Conservation (phyloP, 1,140 invertebrate species). For the Brachionus sp. region DNA sequence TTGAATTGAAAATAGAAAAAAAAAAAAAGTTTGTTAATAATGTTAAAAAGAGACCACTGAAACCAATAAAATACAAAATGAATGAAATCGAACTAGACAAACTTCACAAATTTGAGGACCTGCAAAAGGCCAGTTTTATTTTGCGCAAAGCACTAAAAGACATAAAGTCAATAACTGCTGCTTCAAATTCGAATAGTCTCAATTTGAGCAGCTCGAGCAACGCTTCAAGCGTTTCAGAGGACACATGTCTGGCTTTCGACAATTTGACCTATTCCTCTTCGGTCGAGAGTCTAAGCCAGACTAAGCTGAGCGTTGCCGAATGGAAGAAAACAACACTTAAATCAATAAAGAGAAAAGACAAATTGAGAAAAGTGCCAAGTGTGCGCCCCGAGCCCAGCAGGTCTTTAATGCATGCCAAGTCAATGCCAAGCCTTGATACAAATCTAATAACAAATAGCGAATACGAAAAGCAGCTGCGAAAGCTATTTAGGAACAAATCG, state of each 20-base stretch:
- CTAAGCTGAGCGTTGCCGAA: background rate
- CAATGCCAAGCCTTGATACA: background rate
- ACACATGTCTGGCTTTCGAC: background rate
- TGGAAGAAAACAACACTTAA: conserved; percentile 13
- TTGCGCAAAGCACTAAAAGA: conserved; percentile 23
- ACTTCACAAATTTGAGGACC: background rate
- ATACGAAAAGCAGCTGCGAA: conserved; percentile 22
- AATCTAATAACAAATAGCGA: background rate
- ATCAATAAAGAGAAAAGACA: conserved; percentile 39
- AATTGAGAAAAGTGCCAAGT: background rate
- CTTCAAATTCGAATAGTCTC: background rate
- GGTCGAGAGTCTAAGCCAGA: background rate
- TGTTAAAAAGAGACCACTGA: background rate
- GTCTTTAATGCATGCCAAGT: background rate
- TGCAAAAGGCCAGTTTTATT: conserved; percentile 26
- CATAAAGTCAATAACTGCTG: background rate
- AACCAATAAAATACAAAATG: background rate
- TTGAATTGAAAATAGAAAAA: background rate
- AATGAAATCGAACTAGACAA: conserved; percentile 20
- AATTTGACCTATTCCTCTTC: conserved; percentile 38
- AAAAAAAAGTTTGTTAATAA: background rate
- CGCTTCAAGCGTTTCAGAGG: background rate
- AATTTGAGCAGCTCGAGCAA: conserved; percentile 23
- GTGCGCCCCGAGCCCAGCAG: background rate
- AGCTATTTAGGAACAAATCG: conserved; percentile 1